Evolutionary conservation across 2,888 invertebrate species (phyloP).

Genomic region (Hirudinaria manillensis): DNA sequence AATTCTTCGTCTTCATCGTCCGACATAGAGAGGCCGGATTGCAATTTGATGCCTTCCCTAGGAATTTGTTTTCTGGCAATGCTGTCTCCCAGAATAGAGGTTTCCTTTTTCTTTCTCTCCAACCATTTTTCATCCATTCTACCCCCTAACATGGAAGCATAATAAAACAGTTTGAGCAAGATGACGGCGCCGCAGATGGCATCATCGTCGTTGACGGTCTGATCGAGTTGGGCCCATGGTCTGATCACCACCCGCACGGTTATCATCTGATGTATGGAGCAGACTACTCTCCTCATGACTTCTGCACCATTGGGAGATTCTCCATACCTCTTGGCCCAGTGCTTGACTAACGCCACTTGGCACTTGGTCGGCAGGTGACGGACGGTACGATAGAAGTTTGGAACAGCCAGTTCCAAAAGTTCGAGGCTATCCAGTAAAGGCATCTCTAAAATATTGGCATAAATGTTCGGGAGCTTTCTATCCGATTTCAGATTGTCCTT

Average conservation of each 20-base stretch:
- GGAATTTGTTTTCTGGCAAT: slow-evolving; percentile 44
- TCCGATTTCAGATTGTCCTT: neutral
- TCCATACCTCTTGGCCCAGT: slow-evolving; percentile 64
- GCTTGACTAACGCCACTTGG: slow-evolving; percentile 72
- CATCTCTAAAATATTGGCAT: slow-evolving; percentile 73
- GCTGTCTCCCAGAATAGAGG: slow-evolving; percentile 42
- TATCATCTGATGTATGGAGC: slow-evolving; percentile 72
- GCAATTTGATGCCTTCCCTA: neutral
- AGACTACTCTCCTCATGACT: slow-evolving; percentile 41
- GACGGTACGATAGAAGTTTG: slow-evolving; percentile 66
- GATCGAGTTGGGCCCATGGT: slow-evolving; percentile 58
- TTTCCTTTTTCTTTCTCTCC: neutral
- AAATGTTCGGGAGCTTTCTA: slow-evolving; percentile 54
- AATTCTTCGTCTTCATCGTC: slow-evolving; percentile 27
- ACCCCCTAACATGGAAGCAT: slow-evolving; percentile 80
- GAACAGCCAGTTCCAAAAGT: slow-evolving; percentile 74
- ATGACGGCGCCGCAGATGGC: slow-evolving; percentile 77
- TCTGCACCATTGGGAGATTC: slow-evolving; percentile 23
- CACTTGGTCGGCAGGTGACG: slow-evolving; percentile 68
- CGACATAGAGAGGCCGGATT: neutral
- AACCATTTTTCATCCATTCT: slow-evolving; percentile 42
- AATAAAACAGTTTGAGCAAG: slow-evolving; percentile 69
- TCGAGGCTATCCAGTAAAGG: slow-evolving; percentile 63
- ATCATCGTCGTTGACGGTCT: slow-evolving; percentile 74
- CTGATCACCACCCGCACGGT: slow-evolving; percentile 76